Evolutionary conservation across 1,140 invertebrate genomes (phyloP).

Genomic region (Lamellibrachia luymesi): DNA sequence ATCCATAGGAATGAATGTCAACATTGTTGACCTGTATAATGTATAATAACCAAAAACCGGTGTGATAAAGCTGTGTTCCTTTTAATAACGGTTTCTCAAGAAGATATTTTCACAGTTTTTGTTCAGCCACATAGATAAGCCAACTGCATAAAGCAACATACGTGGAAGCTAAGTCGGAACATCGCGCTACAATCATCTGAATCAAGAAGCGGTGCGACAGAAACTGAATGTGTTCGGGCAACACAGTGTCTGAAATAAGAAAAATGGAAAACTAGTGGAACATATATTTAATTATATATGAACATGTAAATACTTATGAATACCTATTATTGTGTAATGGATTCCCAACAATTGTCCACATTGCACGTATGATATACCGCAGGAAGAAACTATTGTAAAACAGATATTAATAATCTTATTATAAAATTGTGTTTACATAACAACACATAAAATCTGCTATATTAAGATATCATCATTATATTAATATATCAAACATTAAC

Average conservation of each 20-base stretch:
- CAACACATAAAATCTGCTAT: not conserved
- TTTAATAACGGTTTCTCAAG: not conserved
- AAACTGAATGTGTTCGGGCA: slow-evolving; percentile 8
- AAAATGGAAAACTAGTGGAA: not conserved
- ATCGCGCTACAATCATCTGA: slow-evolving; percentile 59
- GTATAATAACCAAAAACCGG: too few species aligned
- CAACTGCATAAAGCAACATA: slow-evolving; percentile 28
- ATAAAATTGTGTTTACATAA: not conserved
- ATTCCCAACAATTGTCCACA: not conserved
- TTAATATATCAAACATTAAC: not conserved
- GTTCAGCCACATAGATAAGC: not conserved
- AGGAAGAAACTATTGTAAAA: not conserved
- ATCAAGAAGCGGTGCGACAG: slow-evolving; percentile 57
- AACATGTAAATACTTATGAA: too few species aligned
- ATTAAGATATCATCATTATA: not conserved
- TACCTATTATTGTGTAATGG: too few species aligned
- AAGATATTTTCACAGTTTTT: not conserved
- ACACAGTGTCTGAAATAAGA: slow-evolving; percentile 10
- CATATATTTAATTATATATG: not conserved
- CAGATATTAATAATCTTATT: not conserved
- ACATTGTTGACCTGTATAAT: too few species aligned
- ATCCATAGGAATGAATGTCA: too few species aligned
- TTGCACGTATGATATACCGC: not conserved
- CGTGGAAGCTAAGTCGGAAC: slow-evolving; percentile 62
- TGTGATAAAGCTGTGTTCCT: not conserved